These are phyloP conservation scores for Phocoena phocoena DNA, from an alignment of 2,113 vertebrate genomes.

Conservation along the genomic window DNA sequence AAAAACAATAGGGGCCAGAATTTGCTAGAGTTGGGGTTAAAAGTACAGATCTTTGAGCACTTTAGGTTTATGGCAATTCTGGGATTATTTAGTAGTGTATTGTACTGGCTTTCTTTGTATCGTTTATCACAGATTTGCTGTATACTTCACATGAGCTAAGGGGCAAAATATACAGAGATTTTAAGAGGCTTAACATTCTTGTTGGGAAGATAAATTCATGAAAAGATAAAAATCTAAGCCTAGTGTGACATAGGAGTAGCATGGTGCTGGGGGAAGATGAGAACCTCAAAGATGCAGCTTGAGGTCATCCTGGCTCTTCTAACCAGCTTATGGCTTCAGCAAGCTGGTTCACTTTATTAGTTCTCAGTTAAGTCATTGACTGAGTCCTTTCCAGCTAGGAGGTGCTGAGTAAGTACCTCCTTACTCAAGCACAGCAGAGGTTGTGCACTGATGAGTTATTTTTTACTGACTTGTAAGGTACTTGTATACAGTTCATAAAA, in stretches of 20 bases:
- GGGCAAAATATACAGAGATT: background rate
- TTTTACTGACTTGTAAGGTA: background rate
- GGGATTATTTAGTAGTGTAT: background rate
- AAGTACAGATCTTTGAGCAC: background rate
- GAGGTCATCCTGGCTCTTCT: background rate
- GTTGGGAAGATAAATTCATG: background rate
- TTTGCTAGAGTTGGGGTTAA: background rate
- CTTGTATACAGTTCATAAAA: background rate
- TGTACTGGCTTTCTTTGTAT: background rate
- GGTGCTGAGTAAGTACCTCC: background rate
- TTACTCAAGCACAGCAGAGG: background rate
- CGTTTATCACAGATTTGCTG: background rate
- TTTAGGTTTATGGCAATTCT: background rate
- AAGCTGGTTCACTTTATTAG: background rate
- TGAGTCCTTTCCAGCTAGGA: background rate
- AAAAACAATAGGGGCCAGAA: background rate
- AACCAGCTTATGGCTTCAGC: background rate
- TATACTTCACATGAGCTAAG: background rate
- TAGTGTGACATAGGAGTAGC: too few species aligned
- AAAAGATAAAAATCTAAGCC: background rate
- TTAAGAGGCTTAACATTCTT: background rate
- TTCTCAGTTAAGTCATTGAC: background rate
- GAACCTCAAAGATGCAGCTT: background rate
- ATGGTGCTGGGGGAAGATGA: background rate
- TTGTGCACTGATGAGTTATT: background rate